Conservation (phyloP, 1,140 invertebrate species). For the Globodera ellingtonae region DNA sequence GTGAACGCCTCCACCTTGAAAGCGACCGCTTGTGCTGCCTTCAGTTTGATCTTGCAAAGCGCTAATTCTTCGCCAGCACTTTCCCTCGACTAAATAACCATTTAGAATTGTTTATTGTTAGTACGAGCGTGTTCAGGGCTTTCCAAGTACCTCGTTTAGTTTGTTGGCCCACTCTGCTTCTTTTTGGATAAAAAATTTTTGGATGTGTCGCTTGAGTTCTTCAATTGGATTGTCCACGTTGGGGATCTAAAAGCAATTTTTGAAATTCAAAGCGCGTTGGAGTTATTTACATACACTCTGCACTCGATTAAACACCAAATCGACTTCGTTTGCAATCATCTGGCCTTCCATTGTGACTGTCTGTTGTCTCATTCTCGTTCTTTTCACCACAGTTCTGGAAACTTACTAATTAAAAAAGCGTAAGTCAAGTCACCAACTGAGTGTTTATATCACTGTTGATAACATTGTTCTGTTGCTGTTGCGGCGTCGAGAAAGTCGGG, state of each 20-base stretch:
- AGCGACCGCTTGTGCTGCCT: not conserved
- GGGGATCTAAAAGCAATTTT: constrained; percentile 25
- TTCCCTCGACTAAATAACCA: constrained; percentile 22
- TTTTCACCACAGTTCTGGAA: constrained; percentile 37
- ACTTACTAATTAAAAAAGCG: not conserved
- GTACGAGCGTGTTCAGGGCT: not conserved
- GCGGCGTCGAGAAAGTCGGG: not conserved
- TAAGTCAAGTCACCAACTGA: not conserved
- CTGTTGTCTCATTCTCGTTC: constrained; percentile 31
- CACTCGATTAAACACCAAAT: constrained; percentile 29
- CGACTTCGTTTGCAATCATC: constrained; percentile 29
- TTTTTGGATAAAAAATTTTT: constrained; percentile 32
- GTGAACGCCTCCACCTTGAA: constrained; percentile 6
- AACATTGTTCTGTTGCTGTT: not conserved
- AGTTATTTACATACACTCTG: constrained; percentile 7
- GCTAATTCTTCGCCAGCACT: constrained; percentile 33
- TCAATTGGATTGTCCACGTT: constrained; percentile 29
- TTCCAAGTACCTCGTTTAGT: constrained; percentile 28
- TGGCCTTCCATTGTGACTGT: constrained; percentile 42
- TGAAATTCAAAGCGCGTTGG: not conserved
- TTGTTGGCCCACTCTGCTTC: constrained; percentile 28
- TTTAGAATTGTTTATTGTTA: not conserved
- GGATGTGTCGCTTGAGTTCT: constrained; percentile 34
- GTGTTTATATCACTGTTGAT: constrained; percentile 12
- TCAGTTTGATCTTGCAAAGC: constrained; percentile 33